phyloP scores from a whole-genome alignment of 2,113 vertebrate species.

The Furnarius figulus region DNA sequence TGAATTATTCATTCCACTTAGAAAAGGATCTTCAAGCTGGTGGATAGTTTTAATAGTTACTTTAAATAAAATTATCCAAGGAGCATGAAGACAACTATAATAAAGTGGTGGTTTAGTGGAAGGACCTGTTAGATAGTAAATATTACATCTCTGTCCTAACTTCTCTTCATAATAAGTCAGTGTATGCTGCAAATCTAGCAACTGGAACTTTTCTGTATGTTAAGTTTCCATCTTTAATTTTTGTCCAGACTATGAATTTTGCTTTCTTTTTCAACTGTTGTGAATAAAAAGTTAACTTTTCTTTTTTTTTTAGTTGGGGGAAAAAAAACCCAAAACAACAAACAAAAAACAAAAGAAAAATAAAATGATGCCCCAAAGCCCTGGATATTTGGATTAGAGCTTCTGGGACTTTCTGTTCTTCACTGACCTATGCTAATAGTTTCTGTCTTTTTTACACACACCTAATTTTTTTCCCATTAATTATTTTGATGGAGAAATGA shows the following conservation, averaged over 20 bases:
- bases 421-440: neutral
- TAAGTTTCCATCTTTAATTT: neutral
- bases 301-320: fast-evolving
- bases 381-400: neutral
- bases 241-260: neutral
- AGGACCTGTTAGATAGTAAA: neutral
- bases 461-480: neutral
- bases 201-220: neutral
- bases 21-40: neutral
- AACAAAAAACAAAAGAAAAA: neutral
- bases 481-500: neutral
- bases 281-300: fast-evolving
- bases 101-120: neutral
- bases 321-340: neutral
- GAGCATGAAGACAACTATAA: neutral
- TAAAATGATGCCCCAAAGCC: neutral
- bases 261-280: neutral
- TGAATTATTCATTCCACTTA: neutral
- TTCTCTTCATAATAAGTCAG: fast-evolving
- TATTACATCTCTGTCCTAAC: neutral
- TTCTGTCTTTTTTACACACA: neutral
- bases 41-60: neutral
- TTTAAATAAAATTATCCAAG: neutral
- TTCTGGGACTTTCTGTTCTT: neutral
- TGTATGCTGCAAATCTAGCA: neutral